Base-by-base conservation (phyloP, 2,113 vertebrate species). In the Apodemus sylvaticus region DNA sequence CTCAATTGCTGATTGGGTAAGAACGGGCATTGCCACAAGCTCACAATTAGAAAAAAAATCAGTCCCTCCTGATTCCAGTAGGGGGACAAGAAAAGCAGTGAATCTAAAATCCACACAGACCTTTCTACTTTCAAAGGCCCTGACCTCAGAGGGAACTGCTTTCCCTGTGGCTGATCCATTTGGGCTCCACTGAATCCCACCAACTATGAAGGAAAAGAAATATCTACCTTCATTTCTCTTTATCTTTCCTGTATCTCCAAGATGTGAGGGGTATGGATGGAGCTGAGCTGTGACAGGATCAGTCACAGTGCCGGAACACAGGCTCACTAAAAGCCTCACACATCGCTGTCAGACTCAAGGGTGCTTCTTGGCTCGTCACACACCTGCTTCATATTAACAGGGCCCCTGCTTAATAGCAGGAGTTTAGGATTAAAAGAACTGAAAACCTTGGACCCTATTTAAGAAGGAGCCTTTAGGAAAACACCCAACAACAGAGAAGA, bases 61-160 rank as follows among this genome's bases (percentile, higher is more conserved):
- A 97, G 71, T 93, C 71, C 68, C 64, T 91, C 36, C 53, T 85
- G 66, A 29, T 88, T 94, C 70, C 71, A 96, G 91, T n/a, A 95
- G 83, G 83, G 66, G 81, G 74, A 90, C 48, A n/a, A 26, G 74
- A 86, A 91, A 60, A 62, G 48, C 70, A 90, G 51, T 36, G 62
- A 86, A 26, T 42, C 2, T 53, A 24, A 94, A 76, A 34, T 42
- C 81, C 5, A n/a, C n/a, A n/a, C 58, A 82, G 74, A 91, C 24
- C 9, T 93, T 22, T 89, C 16, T 83, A 55, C 64, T 83, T 45
- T 53, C 68, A 87, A 62, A 79, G 71, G 16, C n/a, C 76, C 85
- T 89, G 16, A 19, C 55, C 42, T 86, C 74, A 60, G 58, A 45
- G 64, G 66, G 78, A 94, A 88, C n/a, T n/a, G 19, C 62, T 85